Evolutionary conservation across 2,113 vertebrate species (phyloP), one percentile per base, ranked within the genome.

Genomic region (Nerophis ophidion): DNA sequence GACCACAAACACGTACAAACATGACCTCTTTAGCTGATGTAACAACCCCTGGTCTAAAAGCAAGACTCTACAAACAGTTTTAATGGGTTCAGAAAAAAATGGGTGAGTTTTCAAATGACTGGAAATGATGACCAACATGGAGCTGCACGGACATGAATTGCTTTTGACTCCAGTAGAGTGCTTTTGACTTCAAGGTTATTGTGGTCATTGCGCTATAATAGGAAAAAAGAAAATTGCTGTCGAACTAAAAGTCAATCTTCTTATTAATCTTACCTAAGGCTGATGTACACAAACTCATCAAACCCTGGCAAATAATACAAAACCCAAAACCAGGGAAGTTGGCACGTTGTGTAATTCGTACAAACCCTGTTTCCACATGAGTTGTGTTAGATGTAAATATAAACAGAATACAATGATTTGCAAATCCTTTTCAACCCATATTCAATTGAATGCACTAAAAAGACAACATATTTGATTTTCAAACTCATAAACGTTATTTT

Each of bases 51-150:
- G 7, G 10, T 42, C 54, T 40, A 8, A 42, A 42, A 56, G 17
- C n/a, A 17, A 8, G 11, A 8, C 55, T 48, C 46, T 3, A 26
- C 57, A 58, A 61, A 70, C 35, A 66, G 13, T 62, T 66, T 64
- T 68, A 66, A 78, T 80, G 46, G 61, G 50, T 76, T 80, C 72
- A 66, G 59, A 70, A 65, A 70, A 81, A 70, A n/a, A 60, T 19
- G 0, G 0, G 7, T 5, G 35, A 48, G 52, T 51, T 19, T 44
- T 60, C 15, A 14, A 17, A 67, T 76, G 72, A 64, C 53, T 17
- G 61, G 68, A 66, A 78, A 67, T 17, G 53, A 57, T 6, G 15
- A 33, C 10, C 63, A 68, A 69, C 48, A 56, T 63, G 33, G 34
- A 63, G 15, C 19, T 46, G 33, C 65, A 60, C 2, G 11, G 26